Conservation (phyloP, 2,888 invertebrate genomes). For the Neria commutata region DNA sequence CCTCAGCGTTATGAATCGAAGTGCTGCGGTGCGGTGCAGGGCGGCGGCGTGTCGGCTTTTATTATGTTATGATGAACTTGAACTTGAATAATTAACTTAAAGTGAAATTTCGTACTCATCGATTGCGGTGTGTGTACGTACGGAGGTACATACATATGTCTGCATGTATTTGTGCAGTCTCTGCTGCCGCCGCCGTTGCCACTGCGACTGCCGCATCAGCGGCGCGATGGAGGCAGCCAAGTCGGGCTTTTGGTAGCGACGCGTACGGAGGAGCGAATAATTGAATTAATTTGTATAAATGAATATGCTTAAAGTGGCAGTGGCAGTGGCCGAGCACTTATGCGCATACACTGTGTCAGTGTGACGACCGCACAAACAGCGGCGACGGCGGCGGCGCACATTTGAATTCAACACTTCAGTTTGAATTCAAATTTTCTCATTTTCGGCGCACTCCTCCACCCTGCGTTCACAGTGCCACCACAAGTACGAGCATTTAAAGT, state of each 20-base stretch:
- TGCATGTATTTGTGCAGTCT: neutral
- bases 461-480: neutral
- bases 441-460: slow-evolving; percentile 4
- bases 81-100: slow-evolving; percentile 56
- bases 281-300: slow-evolving; percentile 61
- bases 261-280: slow-evolving; percentile 54
- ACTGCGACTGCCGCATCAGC: slow-evolving; percentile 1
- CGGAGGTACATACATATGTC: neutral
- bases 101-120: slow-evolving; percentile 52
- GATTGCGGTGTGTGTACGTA: neutral
- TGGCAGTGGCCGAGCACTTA: slow-evolving; percentile 21
- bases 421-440: slow-evolving; percentile 47
- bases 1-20: neutral
- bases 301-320: slow-evolving; percentile 57
- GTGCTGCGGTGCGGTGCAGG: slow-evolving; percentile 13
- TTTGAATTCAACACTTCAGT: slow-evolving; percentile 50
- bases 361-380: slow-evolving; percentile 35
- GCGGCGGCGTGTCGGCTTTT: slow-evolving; percentile 36
- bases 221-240: neutral
- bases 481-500: neutral
- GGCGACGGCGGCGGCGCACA: slow-evolving; percentile 35
- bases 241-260: slow-evolving; percentile 47
- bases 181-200: neutral
- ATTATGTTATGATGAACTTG: slow-evolving; percentile 55
- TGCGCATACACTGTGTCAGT: slow-evolving; percentile 11